A percentile compares a stretch with the other conserved stretches of the same genome.
These are phyloP conservation scores for Chaetogeoica ovagalla DNA, from an alignment of 2,888 invertebrate species.

Conservation along the genomic window DNA sequence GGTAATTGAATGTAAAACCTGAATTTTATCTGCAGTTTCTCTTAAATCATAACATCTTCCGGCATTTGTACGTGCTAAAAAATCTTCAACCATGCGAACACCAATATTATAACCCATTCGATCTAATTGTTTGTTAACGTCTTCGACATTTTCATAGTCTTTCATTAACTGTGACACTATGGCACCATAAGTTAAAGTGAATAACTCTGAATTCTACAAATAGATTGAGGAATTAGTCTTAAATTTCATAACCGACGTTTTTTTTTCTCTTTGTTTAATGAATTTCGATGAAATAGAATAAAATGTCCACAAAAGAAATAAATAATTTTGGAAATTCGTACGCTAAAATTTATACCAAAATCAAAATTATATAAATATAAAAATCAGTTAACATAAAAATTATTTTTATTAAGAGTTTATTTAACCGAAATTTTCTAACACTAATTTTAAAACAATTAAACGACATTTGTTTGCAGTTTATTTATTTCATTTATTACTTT, in stretches of 20 bases:
- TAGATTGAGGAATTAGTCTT: neutral
- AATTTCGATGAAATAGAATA: too few species aligned
- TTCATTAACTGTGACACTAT: constrained; percentile 95
- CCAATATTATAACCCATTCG: constrained; percentile 98
- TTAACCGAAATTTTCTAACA: too few species aligned
- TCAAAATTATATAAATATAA: too few species aligned
- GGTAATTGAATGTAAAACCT: constrained; percentile 63
- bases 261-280: too few species aligned
- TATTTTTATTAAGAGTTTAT: too few species aligned
- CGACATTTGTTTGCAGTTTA: too few species aligned
- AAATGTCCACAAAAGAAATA: too few species aligned
- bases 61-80: constrained; percentile 85
- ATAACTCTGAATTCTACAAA: constrained; percentile 88
- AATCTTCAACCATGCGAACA: constrained; percentile 95
- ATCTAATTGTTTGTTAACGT: constrained; percentile 95
- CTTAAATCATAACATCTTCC: constrained; percentile 92
- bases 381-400: too few species aligned
- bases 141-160: constrained; percentile 94
- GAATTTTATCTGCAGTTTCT: constrained; percentile 95
- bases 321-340: too few species aligned
- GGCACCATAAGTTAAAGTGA: constrained; percentile 96
- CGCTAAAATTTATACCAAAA: too few species aligned
- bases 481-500: too few species aligned
- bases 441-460: too few species aligned
- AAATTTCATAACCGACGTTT: neutral